Evolutionary conservation across 2,797 vertebrate species (phyloP), one percentile per base, ranked within the genome.

Genomic region (Tapirus indicus): DNA sequence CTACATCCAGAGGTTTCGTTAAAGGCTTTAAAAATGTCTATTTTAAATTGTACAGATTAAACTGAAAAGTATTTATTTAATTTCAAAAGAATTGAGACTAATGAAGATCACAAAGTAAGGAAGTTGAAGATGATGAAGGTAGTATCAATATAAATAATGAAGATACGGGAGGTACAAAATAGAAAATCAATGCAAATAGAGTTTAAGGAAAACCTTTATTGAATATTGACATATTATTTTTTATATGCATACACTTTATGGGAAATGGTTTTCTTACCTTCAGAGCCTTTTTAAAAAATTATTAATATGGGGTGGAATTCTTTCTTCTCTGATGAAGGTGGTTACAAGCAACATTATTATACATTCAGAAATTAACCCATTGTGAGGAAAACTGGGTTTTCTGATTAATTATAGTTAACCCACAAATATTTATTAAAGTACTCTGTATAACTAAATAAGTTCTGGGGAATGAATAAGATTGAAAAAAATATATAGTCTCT

Each of bases 1-100:
- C 6, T 93, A 69, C 56, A 71, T n/a, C 16, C 75, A 96, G 27
- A 74, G 13, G 11, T 82, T 71, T 88, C 64, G n/a, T 69, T 94
- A n/a, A 90, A 95, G 38, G 17, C 49, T 92, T 80, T 27, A 29
- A 29, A 88, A 58, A 58, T 66, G 6, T 29, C 16, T 64, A 58
- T 72, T 92, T 92, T 84, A 96, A 96, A 38, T 88, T 32, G 8
- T 21, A 92, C 16, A 62, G n/a, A 74, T 54, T 85, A 92, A 90
- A 64, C 17, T 56, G 44, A 92, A 96, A 68, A 75, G 23, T 84
- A 44, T 66, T 95, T 71, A n/a, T 38, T 91, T 72, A 88, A 78
- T 14, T 79, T 86, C 9, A 96, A 95, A 94, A 88, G 13, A 62
- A 77, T 72, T 77, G 9, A 96, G 11, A 49, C 23, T 35, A 94